These are phyloP conservation scores for Cottoperca gobio DNA, from an alignment of 2,797 vertebrate genomes.

Conservation along the genomic window DNA sequence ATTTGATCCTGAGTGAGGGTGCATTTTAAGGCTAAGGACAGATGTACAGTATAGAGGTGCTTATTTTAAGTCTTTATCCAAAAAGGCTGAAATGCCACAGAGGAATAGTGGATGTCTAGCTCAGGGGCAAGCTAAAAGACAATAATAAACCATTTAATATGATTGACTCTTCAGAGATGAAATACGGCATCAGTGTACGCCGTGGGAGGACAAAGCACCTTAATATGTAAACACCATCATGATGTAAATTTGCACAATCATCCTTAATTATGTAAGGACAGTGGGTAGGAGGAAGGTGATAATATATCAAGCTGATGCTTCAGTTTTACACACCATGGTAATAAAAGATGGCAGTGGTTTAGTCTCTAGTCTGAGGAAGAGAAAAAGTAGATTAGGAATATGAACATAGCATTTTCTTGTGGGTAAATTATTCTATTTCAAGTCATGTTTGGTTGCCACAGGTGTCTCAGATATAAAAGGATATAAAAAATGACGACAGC, in stretches of 20 bases:
- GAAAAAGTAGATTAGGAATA: conserved; percentile 9
- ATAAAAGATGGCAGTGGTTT: conserved; percentile 16
- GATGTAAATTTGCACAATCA: conserved; percentile 13
- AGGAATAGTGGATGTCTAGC: conserved; percentile 9
- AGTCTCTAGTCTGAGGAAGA: conserved; percentile 1
- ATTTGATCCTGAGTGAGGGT: conserved; percentile 66
- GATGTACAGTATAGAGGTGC: conserved; percentile 48
- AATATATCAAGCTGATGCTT: conserved; percentile 25
- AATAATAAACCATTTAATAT: conserved; percentile 43
- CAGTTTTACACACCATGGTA: conserved; percentile 13
- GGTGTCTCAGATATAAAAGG: too few relatives aligned
- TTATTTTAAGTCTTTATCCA: conserved; percentile 44
- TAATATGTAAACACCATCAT: conserved; percentile 29
- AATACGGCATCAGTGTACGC: conserved; percentile 2
- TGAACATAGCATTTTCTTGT: background rate
- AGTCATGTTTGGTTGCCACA: background rate
- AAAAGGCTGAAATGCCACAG: conserved; percentile 24
- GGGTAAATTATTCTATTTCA: background rate
- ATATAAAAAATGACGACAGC: background rate
- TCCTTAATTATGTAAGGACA: conserved; percentile 9
- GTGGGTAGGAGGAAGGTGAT: background rate
- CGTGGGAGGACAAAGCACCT: conserved; percentile 5
- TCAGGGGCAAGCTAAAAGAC: conserved; percentile 21
- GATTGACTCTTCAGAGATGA: conserved; percentile 24
- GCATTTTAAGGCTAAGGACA: conserved; percentile 48